Conservation (phyloP, 2,797 vertebrate species). For the Neostethus bicornis region DNA sequence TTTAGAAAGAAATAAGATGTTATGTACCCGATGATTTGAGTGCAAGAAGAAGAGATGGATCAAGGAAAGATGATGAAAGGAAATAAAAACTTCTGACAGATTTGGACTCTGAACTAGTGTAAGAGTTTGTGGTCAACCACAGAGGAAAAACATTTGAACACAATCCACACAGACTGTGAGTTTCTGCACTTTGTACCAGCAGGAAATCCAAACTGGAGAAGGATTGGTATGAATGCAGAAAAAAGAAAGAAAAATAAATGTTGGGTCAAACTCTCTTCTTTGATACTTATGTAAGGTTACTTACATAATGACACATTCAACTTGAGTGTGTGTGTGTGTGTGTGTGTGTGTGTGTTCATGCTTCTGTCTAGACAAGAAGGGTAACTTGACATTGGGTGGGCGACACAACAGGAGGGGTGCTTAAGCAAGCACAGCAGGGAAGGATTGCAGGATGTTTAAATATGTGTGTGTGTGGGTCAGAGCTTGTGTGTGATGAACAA, state of each 20-base stretch:
- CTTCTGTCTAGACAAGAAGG: conserved; percentile 45
- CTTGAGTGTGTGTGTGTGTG: conserved; percentile 31
- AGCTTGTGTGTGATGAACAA: conserved; percentile 29
- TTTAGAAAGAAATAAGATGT: conserved; percentile 17
- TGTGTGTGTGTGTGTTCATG: conserved; percentile 11
- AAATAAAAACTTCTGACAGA: conserved; percentile 23
- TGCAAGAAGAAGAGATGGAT: conserved; percentile 1
- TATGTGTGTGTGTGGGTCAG: conserved; percentile 48
- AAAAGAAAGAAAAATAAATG: conserved; percentile 38
- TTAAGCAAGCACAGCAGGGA: conserved; percentile 57
- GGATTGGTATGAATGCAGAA: conserved; percentile 29
- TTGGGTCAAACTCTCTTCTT: conserved; percentile 51
- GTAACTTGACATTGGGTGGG: conserved; percentile 49
- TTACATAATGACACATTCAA: conserved; percentile 66
- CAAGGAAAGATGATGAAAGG: neutral
- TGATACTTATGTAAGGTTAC: conserved; percentile 71
- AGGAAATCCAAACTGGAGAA: conserved; percentile 18
- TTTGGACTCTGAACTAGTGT: neutral
- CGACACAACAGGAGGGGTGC: conserved; percentile 48
- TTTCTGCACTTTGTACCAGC: conserved; percentile 29
- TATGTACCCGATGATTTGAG: conserved; percentile 20
- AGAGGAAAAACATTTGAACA: conserved; percentile 18
- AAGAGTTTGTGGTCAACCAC: conserved; percentile 5
- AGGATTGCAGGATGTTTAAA: conserved; percentile 79
- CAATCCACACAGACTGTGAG: conserved; percentile 31